A percentile compares a stretch with the other conserved stretches of the same genome.
Conservation (phyloP, 2,888 invertebrate species). For the Nephrotoma guestfalica region DNA sequence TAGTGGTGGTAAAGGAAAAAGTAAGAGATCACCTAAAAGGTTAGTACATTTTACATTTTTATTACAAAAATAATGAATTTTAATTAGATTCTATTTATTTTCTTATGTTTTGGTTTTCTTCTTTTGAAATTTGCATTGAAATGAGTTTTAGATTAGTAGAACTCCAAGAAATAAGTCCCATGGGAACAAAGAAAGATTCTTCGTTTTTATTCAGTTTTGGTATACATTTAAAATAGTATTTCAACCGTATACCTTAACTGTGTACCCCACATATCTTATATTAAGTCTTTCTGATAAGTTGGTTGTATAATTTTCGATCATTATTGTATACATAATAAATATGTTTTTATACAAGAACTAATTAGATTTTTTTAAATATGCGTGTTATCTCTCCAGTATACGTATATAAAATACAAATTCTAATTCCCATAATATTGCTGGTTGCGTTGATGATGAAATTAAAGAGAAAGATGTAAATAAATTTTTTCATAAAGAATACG, state of each 20-base stretch:
- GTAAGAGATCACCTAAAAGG: constrained; percentile 8
- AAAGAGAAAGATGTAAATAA: not conserved
- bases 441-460: not conserved
- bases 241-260: not conserved
- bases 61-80: constrained; percentile 5
- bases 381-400: not conserved
- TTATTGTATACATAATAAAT: not conserved
- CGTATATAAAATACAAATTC: not conserved
- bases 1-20: constrained; percentile 2
- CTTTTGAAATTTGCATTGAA: not conserved
- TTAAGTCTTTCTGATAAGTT: not conserved
- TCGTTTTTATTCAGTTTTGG: not conserved
- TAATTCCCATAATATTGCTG: not conserved
- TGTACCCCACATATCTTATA: not conserved
- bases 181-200: not conserved
- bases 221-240: not conserved
- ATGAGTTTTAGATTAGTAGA: not conserved
- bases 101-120: not conserved
- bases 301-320: not conserved
- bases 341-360: not conserved
- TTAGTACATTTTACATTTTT: constrained; percentile 2
- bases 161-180: not conserved
- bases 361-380: not conserved
- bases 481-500: not conserved
- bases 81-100: constrained; percentile 1